Percentiles rank a stretch among this genome's conserved stretches.
Evolutionary conservation across 2,888 invertebrate species (phyloP).

Genomic region (Oscheius sp.): DNA sequence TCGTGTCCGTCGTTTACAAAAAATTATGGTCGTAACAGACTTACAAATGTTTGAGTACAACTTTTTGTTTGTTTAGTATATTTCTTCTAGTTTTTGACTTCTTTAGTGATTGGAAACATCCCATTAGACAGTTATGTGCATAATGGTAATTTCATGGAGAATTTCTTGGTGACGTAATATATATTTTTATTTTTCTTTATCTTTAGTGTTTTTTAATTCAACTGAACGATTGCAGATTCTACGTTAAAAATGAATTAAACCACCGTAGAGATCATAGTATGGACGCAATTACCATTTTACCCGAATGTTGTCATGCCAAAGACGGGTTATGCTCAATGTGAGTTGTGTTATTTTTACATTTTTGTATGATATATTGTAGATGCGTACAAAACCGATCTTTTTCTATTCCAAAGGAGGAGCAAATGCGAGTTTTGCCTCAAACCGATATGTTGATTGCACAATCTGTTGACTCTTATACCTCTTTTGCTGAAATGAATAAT

Average conservation of each 20-base stretch:
- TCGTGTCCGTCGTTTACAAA: constrained; percentile 14
- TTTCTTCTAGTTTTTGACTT: neutral
- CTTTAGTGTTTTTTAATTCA: too few relatives aligned
- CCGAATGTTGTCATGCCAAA: constrained; percentile 23
- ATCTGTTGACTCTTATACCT: constrained; percentile 11
- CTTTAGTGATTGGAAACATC: neutral
- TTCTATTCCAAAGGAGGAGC: constrained; percentile 25
- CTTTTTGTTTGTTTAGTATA: neutral
- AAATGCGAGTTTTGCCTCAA: constrained; percentile 12
- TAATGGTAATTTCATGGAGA: too few relatives aligned
- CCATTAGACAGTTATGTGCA: neutral
- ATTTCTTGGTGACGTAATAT: too few relatives aligned
- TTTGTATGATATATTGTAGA: neutral
- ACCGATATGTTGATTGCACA: neutral
- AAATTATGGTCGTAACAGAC: neutral
- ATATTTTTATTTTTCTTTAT: too few relatives aligned
- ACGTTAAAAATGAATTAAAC: neutral
- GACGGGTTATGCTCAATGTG: constrained; percentile 28
- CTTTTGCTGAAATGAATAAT: constrained; percentile 25
- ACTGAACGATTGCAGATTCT: too few relatives aligned
- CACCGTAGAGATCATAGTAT: neutral
- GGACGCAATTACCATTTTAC: constrained; percentile 24
- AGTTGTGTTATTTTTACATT: neutral
- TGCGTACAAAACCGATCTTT: constrained; percentile 26
- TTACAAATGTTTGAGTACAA: neutral